These are phyloP conservation scores for Steromphala cineraria DNA, from an alignment of 2,888 invertebrate genomes.

Conservation along the genomic window DNA sequence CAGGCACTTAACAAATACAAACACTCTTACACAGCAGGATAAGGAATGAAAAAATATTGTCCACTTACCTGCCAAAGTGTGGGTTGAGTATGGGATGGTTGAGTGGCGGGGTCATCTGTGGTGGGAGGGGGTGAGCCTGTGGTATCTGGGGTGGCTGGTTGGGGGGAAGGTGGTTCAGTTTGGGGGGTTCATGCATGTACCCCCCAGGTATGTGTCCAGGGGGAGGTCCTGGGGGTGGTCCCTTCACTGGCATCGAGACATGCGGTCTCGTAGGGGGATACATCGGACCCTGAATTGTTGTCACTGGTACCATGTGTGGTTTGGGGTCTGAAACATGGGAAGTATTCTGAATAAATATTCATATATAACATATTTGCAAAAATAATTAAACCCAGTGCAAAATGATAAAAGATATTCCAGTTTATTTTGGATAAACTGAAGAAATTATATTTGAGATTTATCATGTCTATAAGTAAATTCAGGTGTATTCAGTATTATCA, in stretches of 20 bases:
- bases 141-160: conserved; percentile 42
- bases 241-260: conserved; percentile 27
- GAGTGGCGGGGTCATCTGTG: conserved; percentile 51
- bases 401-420: too few species aligned
- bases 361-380: too few species aligned
- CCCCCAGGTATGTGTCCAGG: conserved; percentile 44
- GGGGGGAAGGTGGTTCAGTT: conserved; percentile 59
- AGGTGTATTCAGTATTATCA: too few species aligned
- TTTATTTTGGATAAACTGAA: too few species aligned
- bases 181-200: conserved; percentile 62
- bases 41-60: background rate
- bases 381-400: too few species aligned
- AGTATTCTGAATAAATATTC: too few species aligned
- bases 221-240: conserved; percentile 34
- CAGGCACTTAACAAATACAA: too few species aligned
- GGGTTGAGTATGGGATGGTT: conserved; percentile 58
- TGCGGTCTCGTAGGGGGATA: background rate
- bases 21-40: background rate
- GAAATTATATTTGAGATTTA: too few species aligned
- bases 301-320: conserved; percentile 4
- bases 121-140: conserved; percentile 49
- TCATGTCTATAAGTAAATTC: too few species aligned
- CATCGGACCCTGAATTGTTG: conserved; percentile 17
- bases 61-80: conserved; percentile 57
- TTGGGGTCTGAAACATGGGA: background rate